Evolutionary conservation across 1,140 invertebrate species (phyloP), one percentile per base, ranked within the genome.

Genomic region (Helicoverpa armigera): DNA sequence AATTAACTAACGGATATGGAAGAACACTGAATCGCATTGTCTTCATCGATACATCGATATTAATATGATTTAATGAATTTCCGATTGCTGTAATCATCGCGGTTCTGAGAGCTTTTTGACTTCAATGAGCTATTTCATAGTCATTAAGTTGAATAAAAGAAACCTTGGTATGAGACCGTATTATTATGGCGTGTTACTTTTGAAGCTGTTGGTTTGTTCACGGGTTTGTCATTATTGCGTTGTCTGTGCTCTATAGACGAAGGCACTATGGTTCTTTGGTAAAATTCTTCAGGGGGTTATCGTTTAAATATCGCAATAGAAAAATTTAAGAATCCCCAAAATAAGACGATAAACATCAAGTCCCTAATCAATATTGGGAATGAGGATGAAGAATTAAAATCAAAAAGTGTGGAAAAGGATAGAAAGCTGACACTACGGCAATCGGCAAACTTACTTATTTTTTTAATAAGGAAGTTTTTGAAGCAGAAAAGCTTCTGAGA

Each of bases 1-100:
- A 84, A 84, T 84, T 81, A 84, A 74, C 77, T 53, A 61, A 75
- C 80, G 83, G 76, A 81, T 81, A 76, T 79, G 72, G 79, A 82
- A 74, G 69, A 79, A 67, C 58, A 61, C 51, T 43, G 60, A 69
- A 79, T 78, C 73, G 77, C 70, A 82, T 76, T 79, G 67, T 80
- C 78, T 76, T 81, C 80, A 82, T 82, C 77, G 54, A 76, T 85
- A 82, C 72, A 31, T 72, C 61, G 65, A 81, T 78, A 85, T 81
- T 81, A 79, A 54, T 63, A 75, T 70, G 69, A 76, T 69, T 70
- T 60, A 74, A 81, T 83, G 56, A 72, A 56, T 82, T 82, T 82
- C 81, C 77, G 70, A 82, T 79, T 65, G 75, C 48, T 65, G 35
- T 79, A 79, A 58, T 79, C 50, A 79, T 79, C 65, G 35, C 11